Base-by-base conservation (phyloP, 2,797 vertebrate genomes). In the Rhadinocentrus ornatus region DNA sequence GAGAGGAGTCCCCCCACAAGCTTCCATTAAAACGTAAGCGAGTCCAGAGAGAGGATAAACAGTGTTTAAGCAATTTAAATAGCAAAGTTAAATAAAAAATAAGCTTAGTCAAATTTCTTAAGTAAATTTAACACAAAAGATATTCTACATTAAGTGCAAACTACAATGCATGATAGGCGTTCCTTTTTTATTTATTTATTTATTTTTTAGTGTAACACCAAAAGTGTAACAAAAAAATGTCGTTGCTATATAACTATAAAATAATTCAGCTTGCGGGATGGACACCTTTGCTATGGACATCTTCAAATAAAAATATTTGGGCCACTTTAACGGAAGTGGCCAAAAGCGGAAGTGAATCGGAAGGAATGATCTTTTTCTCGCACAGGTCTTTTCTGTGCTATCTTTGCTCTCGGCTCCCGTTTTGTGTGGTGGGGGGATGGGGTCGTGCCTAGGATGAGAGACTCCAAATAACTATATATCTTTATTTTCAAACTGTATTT, bases 341-440 rank as follows among this genome's bases (percentile, higher is more conserved):
- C 52, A 29, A 75, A 71, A 5, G 3, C 85, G 82, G 90, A 90
- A 89, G 60, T 79, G 54, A 0, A 20, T 6, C 11, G 60, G 18
- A 50, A 61, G 2, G 59, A 60, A 7, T 0, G 0, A 9, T 85
- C 85, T 83, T 37, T 67, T 0, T 0, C 22, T 31, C 52, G 41
- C 77, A 12, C 50, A 55, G 53, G 15, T 65, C 58, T 75, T 69
- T 69, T 37, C 27, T 10, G 22, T 50, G 70, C 80, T 76, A 50
- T 80, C 81, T 75, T 70, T 83, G 75, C 80, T 86, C 84, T 85
- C 77, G 26, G 75, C 85, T 87, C 54, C 69, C 72, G 86, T 90
- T 90, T 83, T 90, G 83, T 90, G 88, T 91, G 91, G 89, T 92
- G 91, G 94, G 94, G 92, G 94, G 93, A 95, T 93, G 94, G 94